Conservation (phyloP, 2,113 vertebrate species). For the Silurus glanis region DNA sequence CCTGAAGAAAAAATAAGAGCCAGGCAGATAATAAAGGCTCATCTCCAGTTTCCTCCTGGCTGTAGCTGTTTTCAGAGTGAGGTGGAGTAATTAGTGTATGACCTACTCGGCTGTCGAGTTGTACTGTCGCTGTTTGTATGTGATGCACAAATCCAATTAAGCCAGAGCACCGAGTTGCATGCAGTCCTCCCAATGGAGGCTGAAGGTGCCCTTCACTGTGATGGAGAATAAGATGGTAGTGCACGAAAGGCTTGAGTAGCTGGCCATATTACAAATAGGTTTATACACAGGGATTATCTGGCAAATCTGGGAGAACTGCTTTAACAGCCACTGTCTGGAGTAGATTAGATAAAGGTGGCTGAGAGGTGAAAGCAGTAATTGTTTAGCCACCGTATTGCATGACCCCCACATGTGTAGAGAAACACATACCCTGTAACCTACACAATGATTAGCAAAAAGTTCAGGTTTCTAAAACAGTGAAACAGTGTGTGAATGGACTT, state of each 20-base stretch:
- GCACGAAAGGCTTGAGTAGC: neutral
- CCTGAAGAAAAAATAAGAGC: constrained; percentile 40
- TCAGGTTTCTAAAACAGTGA: neutral
- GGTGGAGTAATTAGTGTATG: constrained; percentile 54
- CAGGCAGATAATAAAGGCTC: constrained; percentile 43
- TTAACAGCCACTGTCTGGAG: constrained; percentile 54
- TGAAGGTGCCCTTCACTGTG: constrained; percentile 54
- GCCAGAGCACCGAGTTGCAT: constrained; percentile 10
- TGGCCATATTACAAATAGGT: constrained; percentile 57
- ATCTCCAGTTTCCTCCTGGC: constrained; percentile 26
- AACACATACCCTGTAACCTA: neutral
- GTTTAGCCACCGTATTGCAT: neutral
- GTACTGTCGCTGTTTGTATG: constrained; percentile 52
- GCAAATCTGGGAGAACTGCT: constrained; percentile 61
- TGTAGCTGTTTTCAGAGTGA: constrained; percentile 9
- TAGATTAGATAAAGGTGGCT: constrained; percentile 69
- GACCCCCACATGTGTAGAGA: neutral
- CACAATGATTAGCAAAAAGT: neutral
- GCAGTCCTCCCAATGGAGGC: constrained; percentile 31
- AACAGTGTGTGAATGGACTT: neutral
- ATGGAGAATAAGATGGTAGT: constrained; percentile 45
- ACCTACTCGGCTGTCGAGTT: constrained; percentile 48
- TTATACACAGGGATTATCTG: constrained; percentile 69
- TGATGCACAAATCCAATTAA: constrained; percentile 59
- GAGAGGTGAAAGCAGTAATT: constrained; percentile 48